Evolutionary conservation across 2,888 invertebrate genomes (phyloP), one percentile per base, ranked within the genome.

Genomic region (Phyto melanocephala): DNA sequence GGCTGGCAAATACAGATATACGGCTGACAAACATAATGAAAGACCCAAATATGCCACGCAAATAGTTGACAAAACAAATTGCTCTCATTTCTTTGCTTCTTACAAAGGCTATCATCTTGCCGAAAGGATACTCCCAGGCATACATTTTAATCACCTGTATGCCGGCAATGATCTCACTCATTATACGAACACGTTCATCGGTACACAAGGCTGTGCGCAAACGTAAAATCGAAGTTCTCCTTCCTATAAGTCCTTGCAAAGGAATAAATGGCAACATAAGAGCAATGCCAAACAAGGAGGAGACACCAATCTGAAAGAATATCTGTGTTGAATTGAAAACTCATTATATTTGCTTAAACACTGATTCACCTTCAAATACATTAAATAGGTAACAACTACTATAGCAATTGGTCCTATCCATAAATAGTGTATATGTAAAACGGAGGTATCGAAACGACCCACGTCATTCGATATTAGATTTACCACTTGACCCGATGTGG

Each of bases 101-200:
- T 0, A 94, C 93, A 22, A 92, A 86, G 15, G 92, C 93, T 0
- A 98, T 95, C 80, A 97, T 93, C 84, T 94, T 93, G 24, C 95
- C 94, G 88, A 98, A 98, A 0, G 97, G 96, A 86, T 94, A 94
- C 89, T 98, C 98, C 96, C 98, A 98, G 0, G 97, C 96, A 88
- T 97, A 98, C 97, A 98, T 98, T 92, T 98, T 98, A 84, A 98
- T 96, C 0, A 98, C 97, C 91, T 97, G 94, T 88, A 97, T 96
- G 0, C 97, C 98, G 86, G 94, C 94, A 28, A 98, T 94, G 40
- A 96, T 95, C 91, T 98, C 98, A 88, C 96, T 97, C 95, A 98
- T 98, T 54, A 98, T 92, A 3, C 97, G 93, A 5, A 98, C 96
- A 63, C 98, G 93, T 89, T 97, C 96, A 90, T 98, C 98, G 0